These are phyloP conservation scores for Lophotriccus pileatus DNA, from an alignment of 2,797 vertebrate genomes.

Conservation along the genomic window DNA sequence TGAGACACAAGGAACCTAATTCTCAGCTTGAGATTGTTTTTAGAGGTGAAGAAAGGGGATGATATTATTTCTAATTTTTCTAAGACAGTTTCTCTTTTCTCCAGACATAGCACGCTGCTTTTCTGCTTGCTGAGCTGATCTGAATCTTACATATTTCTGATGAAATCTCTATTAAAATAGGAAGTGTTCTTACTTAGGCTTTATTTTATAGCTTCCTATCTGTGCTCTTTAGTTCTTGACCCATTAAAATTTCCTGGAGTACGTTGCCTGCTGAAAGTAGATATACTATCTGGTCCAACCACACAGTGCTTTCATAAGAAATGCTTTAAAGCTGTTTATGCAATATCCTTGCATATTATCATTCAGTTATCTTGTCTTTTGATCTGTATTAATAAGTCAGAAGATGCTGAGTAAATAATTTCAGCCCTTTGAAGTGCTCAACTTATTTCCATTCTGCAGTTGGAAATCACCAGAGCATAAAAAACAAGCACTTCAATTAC, in stretches of 20 bases:
- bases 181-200: background rate
- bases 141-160: background rate
- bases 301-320: background rate
- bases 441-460: constrained; percentile 4
- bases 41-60: rapidly evolving
- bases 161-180: background rate
- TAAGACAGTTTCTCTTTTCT: background rate
- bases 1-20: background rate
- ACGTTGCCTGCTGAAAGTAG: background rate
- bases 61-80: background rate
- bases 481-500: background rate
- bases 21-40: background rate
- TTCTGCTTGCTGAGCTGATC: background rate
- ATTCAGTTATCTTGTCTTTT: constrained; percentile 21
- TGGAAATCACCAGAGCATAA: constrained; percentile 24
- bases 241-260: constrained; percentile 24
- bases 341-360: background rate
- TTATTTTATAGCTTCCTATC: background rate
- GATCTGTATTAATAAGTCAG: background rate
- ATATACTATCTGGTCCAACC: background rate
- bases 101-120: background rate
- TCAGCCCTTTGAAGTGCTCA: background rate
- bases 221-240: background rate
- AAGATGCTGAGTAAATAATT: constrained; percentile 42
- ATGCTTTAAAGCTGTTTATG: constrained; percentile 6